Evolutionary conservation across 2,113 vertebrate species (phyloP).

Genomic region (Cepphus grylle): DNA sequence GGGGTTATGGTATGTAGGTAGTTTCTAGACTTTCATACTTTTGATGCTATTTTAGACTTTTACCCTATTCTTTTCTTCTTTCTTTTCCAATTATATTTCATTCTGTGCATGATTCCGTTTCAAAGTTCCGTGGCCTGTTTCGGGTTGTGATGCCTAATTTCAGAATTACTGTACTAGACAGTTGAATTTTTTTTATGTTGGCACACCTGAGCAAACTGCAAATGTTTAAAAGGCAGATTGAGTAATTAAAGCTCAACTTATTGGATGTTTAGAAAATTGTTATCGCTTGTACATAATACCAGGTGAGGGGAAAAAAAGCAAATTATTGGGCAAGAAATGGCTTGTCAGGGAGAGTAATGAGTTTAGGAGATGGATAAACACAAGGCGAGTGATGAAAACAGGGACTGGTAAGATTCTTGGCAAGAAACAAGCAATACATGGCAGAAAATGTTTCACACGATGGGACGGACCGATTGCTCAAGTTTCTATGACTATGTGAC

Average conservation of each 20-base stretch:
- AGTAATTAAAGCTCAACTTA: constrained; percentile 6
- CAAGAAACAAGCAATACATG: background rate
- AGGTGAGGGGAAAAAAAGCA: background rate
- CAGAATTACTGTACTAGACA: background rate
- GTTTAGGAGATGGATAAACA: constrained; percentile 51
- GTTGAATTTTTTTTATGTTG: background rate
- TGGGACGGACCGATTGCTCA: background rate
- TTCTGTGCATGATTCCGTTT: background rate
- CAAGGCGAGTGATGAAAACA: constrained; percentile 37
- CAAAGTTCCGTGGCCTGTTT: background rate
- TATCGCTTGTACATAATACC: background rate
- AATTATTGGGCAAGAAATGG: constrained; percentile 44
- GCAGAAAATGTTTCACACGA: background rate
- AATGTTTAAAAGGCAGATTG: background rate
- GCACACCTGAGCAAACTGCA: background rate
- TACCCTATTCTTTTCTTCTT: background rate
- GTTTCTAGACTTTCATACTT: background rate
- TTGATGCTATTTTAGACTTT: background rate
- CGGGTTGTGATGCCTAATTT: background rate
- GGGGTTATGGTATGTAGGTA: background rate
- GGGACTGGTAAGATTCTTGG: constrained; percentile 8
- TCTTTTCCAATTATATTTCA: background rate
- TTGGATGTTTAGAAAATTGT: background rate
- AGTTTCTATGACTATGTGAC: background rate
- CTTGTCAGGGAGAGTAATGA: constrained; percentile 43